phyloP scores from a whole-genome alignment of 2,888 invertebrate species.

The Oeneis ivallda region DNA sequence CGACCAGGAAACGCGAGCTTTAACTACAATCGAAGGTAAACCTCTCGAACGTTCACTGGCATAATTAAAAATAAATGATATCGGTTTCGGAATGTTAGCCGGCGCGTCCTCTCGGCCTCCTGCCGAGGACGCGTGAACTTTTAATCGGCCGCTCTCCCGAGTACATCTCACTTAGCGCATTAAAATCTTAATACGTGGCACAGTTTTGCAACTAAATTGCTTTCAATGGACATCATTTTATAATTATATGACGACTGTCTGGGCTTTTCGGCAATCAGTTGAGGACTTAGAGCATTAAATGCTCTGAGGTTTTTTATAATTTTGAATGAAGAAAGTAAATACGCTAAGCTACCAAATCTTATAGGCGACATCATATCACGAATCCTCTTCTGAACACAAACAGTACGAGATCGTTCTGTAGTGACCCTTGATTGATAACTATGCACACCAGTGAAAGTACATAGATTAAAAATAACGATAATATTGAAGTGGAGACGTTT shows the following conservation, averaged over 20 bases:
- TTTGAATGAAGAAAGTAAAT: too few relatives aligned
- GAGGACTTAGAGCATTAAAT: too few relatives aligned
- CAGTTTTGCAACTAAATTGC: neutral
- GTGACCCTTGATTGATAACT: neutral
- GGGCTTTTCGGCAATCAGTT: neutral
- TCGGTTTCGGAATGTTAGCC: constrained; percentile 68
- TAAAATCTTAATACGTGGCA: constrained; percentile 35
- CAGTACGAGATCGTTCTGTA: neutral
- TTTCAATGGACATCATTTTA: neutral
- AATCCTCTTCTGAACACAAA: too few relatives aligned
- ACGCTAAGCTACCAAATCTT: too few relatives aligned
- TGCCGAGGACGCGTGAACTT: constrained; percentile 73
- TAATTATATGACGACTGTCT: neutral
- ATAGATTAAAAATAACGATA: too few relatives aligned
- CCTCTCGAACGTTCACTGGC: constrained; percentile 72
- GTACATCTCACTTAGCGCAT: constrained; percentile 46
- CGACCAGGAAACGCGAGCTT: constrained; percentile 13
- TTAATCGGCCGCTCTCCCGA: constrained; percentile 61
- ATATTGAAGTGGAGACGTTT: neutral
- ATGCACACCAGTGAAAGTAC: neutral
- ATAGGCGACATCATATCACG: too few relatives aligned
- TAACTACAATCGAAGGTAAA: constrained; percentile 65
- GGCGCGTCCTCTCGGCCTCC: constrained; percentile 69
- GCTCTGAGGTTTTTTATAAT: too few relatives aligned
- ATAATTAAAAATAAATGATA: constrained; percentile 76